Base-by-base conservation (phyloP, 2,113 vertebrate genomes). In the Beaufortia kweichowensis region DNA sequence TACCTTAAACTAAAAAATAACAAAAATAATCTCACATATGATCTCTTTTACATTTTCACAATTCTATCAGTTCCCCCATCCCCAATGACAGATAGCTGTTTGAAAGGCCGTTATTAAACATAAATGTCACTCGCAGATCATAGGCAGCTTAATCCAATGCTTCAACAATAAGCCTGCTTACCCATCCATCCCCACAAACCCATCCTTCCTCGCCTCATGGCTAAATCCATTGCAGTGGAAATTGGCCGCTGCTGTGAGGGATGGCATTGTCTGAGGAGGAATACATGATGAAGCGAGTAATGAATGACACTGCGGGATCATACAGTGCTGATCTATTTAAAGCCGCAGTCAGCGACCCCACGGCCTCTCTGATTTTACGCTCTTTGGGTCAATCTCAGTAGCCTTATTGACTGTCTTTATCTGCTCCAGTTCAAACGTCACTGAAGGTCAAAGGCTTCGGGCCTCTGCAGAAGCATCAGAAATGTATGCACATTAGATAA, bases 241-340 rank as follows among this genome's bases (percentile, higher is more conserved):
- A 74, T 31, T 60, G 56, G 56, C 55, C 3, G 0, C 6, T 31
- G 71, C 71, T 74, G 39, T 61, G 39, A 74, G 35, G 35, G 56
- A 74, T 61, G 57, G 39, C 41, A 48, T 74, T 74, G 71, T 74
- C 35, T 61, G 57, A 48, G 57, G 24, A 46, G 71, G 57, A 61
- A 74, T 60, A 61, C 39, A 74, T 61, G 71, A 74, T 74, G 71
- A 74, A 74, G 35, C 29, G 19, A 1, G 24, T 74, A 74, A 74
- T 74, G 57, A 74, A 74, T 48, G 69, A 41, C 33, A 59, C 55
- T 41, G 21, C 48, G 0, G 67, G 48, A 48, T 56, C 48, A 69
- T 56, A 55, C 15, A 71, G 53, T 35, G 33, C 69, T 35, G 8
- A 26, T 7, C 41, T 74, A 48, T 74, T 74, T 74, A 61, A 74